These are phyloP conservation scores for Lepus americanus DNA, from an alignment of 2,113 vertebrate genomes.

Conservation along the genomic window DNA sequence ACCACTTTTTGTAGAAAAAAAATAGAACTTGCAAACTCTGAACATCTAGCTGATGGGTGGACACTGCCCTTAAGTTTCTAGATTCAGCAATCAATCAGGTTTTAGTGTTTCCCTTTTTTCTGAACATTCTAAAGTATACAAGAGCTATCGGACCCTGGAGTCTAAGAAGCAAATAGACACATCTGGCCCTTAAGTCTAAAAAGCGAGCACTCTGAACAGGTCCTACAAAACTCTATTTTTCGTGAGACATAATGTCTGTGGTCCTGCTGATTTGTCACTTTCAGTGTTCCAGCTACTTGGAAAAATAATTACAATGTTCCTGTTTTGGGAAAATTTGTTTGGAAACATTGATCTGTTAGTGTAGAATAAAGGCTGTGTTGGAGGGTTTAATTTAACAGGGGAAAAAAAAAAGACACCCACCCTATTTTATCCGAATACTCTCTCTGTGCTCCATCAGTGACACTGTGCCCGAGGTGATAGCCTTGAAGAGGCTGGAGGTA, in stretches of 20 bases:
- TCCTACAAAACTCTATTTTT: not conserved
- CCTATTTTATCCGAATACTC: slow-evolving; percentile 32
- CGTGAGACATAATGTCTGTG: slow-evolving; percentile 14
- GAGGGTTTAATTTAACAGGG: slow-evolving; percentile 61
- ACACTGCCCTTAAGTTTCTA: not conserved
- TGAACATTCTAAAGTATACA: not conserved
- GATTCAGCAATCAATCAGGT: not conserved
- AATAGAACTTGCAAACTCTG: not conserved
- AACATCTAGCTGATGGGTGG: not conserved
- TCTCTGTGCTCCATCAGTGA: slow-evolving; percentile 22
- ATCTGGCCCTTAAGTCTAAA: not conserved
- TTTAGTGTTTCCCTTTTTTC: not conserved
- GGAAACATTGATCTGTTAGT: not conserved
- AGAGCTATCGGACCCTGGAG: not conserved
- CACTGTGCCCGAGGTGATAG: slow-evolving; percentile 11
- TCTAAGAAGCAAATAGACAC: slow-evolving; percentile 24
- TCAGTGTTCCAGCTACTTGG: not conserved
- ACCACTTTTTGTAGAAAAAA: not conserved
- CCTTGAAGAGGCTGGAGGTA: slow-evolving; percentile 73
- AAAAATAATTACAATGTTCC: slow-evolving; percentile 22
- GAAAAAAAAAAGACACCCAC: not conserved
- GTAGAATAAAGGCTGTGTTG: not conserved
- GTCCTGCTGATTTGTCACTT: slow-evolving; percentile 36
- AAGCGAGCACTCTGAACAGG: not conserved
- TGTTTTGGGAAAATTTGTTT: slow-evolving; percentile 44